Base-by-base conservation (phyloP, 2,797 vertebrate genomes). In the Bradypodion pumilum region DNA sequence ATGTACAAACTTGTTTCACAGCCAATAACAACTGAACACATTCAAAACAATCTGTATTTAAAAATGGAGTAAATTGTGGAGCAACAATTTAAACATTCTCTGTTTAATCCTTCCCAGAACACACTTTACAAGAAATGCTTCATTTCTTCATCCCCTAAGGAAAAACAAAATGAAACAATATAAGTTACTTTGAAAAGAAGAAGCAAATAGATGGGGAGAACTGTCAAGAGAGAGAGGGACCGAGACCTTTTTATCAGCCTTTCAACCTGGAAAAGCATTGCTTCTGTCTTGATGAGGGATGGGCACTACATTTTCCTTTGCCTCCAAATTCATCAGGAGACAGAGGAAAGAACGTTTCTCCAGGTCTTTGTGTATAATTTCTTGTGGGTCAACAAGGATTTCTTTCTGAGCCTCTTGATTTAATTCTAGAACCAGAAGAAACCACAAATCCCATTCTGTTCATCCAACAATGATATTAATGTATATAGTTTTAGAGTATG, bases 11-110 rank as follows among this genome's bases (percentile, higher is more conserved):
- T 13, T 69, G 5, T 21, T 46, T 77, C 35, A 10, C n/a, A 19
- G 62, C n/a, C 66, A 44, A 44, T 69, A 69, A 27, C 49, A 5
- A n/a, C 35, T 23, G 37, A 85, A 81, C 21, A 79, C 74, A 82
- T 83, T 32, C 0, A 81, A 90, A 78, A 15, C 40, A 87, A 84
- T 42, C 2, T 60, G 37, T 29, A 15, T 40, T 21, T 46, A 32
- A 52, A 32, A 74, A 74, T 15, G 15, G 3, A 32, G 52, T 35
- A 56, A 23, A 56, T 16, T 8, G 3, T n/a, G 27, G 16, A 63
- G 15, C 9, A 27, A n/a, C 60, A 46, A 21, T 10, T 46, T 63
- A 78, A 32, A 46, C 12, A 40, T 29, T 29, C 1, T 19, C 29
- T 23, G 23, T 21, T 32, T 7, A 7, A 10, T 40, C 29, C 73